Conservation (phyloP, 2,888 invertebrate genomes). For the Gymnosoma rotundatum region DNA sequence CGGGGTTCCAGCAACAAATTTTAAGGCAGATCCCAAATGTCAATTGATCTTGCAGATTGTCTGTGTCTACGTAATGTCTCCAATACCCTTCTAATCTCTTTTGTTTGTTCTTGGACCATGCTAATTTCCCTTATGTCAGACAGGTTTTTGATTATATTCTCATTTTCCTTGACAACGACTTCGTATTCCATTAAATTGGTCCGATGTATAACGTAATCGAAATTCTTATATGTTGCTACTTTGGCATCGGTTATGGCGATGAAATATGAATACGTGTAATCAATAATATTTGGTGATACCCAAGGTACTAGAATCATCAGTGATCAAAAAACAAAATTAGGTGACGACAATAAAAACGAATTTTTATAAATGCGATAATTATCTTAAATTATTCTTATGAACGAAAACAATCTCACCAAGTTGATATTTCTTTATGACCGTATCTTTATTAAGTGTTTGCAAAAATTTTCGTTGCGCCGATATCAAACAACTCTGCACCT, state of each 20-base stretch:
- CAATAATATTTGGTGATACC: neutral
- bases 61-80: neutral
- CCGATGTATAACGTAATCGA: conserved; percentile 26
- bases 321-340: too few relatives aligned
- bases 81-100: neutral
- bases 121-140: neutral
- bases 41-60: neutral
- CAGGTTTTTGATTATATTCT: neutral
- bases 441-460: conserved; percentile 16
- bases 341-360: too few relatives aligned
- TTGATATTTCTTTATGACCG: conserved; percentile 8
- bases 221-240: conserved; percentile 28
- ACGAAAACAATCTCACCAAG: conserved; percentile 48
- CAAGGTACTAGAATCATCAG: too few relatives aligned
- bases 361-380: too few relatives aligned
- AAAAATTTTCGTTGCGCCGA: conserved; percentile 21
- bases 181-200: neutral
- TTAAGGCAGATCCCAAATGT: conserved; percentile 9
- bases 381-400: conserved; percentile 36
- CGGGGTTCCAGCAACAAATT: conserved; percentile 15
- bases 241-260: conserved; percentile 28
- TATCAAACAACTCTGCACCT: neutral
- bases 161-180: conserved; percentile 8
- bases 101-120: conserved; percentile 25
- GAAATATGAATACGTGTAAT: conserved; percentile 42